phyloP scores from a whole-genome alignment of 2,888 invertebrate genomes.

The Baccha elongata region DNA sequence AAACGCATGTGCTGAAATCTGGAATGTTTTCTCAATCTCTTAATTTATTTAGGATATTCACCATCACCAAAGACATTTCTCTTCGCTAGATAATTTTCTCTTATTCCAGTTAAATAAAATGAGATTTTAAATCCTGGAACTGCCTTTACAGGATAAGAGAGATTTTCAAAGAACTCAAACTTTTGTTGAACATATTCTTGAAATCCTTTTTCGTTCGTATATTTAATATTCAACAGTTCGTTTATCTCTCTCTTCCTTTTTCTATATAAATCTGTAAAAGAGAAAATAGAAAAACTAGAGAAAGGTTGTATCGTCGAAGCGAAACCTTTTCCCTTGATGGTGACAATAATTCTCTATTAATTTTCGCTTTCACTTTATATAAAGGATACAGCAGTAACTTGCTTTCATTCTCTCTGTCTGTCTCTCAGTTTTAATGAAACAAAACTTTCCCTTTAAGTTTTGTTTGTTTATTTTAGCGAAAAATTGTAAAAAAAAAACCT shows the following conservation, averaged over 20 bases:
- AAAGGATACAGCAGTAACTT: conserved; percentile 24
- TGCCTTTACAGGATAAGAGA: neutral
- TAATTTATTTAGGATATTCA: neutral
- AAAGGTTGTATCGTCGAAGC: neutral
- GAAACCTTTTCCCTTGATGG: conserved; percentile 12
- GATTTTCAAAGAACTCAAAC: neutral
- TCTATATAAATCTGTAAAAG: neutral
- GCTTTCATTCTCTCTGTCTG: neutral
- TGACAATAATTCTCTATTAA: conserved; percentile 23
- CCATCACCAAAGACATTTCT: neutral
- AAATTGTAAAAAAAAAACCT: conserved; percentile 15
- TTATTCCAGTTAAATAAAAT: neutral
- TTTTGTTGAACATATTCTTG: neutral
- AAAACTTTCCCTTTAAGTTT: conserved; percentile 54
- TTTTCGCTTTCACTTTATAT: conserved; percentile 64
- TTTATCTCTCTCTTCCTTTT: neutral
- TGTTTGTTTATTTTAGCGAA: conserved; percentile 47
- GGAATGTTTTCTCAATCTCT: neutral
- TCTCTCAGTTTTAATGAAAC: neutral
- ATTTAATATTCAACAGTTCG: conserved; percentile 68
- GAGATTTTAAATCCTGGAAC: conserved; percentile 3
- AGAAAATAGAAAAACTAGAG: conserved; percentile 9
- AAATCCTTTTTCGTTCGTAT: neutral
- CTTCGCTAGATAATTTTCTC: neutral
- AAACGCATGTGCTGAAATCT: neutral